phyloP scores from a whole-genome alignment of 2,113 vertebrate genomes.

The Myotis davidii region DNA sequence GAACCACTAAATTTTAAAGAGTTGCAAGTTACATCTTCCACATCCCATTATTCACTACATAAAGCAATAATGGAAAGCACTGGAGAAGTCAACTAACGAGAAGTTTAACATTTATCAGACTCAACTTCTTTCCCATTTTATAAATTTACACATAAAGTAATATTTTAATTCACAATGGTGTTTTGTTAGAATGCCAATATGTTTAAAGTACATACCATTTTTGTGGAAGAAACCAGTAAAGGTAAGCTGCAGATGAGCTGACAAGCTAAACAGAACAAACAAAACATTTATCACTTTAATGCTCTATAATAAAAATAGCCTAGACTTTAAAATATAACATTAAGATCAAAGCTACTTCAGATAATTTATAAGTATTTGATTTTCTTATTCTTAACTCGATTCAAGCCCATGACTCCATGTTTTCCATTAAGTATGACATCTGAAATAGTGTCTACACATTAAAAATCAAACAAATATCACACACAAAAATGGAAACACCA shows the following conservation, averaged over 20 bases:
- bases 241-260: constrained; percentile 97
- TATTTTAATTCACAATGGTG: not conserved
- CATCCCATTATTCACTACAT: not conserved
- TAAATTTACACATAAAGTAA: not conserved
- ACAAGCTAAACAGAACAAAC: constrained; percentile 88
- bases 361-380: constrained; percentile 17
- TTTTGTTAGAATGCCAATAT: constrained; percentile 31
- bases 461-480: not conserved
- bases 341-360: constrained; percentile 46
- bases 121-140: not conserved
- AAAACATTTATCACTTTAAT: constrained; percentile 62
- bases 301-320: constrained; percentile 31
- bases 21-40: not conserved
- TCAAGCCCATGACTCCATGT: not conserved
- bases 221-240: constrained; percentile 99
- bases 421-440: not conserved
- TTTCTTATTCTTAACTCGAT: constrained; percentile 40
- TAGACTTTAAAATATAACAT: constrained; percentile 48
- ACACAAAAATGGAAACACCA: not conserved
- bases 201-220: constrained; percentile 90
- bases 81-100: not conserved
- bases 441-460: not conserved
- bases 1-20: not conserved
- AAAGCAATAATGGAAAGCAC: not conserved
- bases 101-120: constrained; percentile 23